A percentile compares a stretch with the other conserved stretches of the same genome.
Conservation (phyloP, 2,113 vertebrate species). For the Chaenogobius annularis region DNA sequence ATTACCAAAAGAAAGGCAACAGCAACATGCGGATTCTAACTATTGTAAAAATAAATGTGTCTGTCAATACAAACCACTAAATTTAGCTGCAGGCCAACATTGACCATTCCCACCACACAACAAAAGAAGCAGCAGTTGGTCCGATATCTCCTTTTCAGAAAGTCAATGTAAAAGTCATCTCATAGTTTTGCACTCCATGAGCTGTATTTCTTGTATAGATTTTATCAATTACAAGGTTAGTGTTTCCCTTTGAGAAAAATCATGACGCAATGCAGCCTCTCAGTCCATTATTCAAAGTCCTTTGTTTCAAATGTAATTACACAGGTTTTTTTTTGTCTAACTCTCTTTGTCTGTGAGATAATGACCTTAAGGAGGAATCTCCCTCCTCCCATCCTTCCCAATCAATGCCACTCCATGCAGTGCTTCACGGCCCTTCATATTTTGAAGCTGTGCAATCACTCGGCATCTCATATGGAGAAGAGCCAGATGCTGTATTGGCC, state of each 20-base stretch:
- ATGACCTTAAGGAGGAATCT: conserved; percentile 60
- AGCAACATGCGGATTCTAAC: neutral
- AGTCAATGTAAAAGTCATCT: neutral
- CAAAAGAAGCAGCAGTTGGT: neutral
- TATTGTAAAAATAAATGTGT: neutral
- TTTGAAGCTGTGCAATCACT: conserved; percentile 52
- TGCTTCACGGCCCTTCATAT: conserved; percentile 64
- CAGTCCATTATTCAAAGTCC: conserved; percentile 47
- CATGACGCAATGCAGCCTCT: conserved; percentile 33
- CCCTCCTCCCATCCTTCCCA: conserved; percentile 47
- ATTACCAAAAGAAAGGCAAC: neutral
- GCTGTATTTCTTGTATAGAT: conserved; percentile 16
- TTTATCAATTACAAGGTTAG: conserved; percentile 38
- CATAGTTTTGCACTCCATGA: neutral
- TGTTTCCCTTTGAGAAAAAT: conserved; percentile 47
- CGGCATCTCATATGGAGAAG: conserved; percentile 45
- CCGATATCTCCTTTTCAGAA: neutral
- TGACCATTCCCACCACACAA: neutral
- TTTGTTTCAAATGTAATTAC: conserved; percentile 71
- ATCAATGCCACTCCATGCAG: conserved; percentile 59
- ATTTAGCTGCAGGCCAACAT: neutral
- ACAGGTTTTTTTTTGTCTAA: conserved; percentile 53
- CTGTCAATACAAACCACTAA: neutral
- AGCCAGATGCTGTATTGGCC: conserved; percentile 18
- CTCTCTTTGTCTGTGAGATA: conserved; percentile 55